phyloP scores from a whole-genome alignment of 2,113 vertebrate genomes.

The Sebastes schlegelii region DNA sequence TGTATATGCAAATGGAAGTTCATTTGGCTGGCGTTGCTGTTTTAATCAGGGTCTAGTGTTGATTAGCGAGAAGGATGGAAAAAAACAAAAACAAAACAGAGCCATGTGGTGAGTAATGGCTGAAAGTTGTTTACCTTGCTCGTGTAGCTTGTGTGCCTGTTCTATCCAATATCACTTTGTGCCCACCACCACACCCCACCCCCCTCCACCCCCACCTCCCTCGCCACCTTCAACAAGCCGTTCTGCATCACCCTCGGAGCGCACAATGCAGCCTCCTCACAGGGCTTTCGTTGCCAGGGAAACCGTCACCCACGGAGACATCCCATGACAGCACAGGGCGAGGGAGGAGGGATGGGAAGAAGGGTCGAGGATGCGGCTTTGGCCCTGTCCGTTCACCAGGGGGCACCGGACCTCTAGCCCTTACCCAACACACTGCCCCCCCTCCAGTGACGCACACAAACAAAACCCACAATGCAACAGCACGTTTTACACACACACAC shows the following conservation, averaged over 20 bases:
- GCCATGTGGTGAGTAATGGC: conserved; percentile 60
- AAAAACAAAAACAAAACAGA: conserved; percentile 39
- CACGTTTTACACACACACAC: background rate
- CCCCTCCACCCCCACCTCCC: conserved; percentile 10
- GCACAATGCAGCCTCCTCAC: conserved; percentile 71
- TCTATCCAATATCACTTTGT: conserved; percentile 64
- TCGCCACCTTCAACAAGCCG: conserved; percentile 54
- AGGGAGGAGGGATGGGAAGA: conserved; percentile 56
- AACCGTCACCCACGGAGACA: conserved; percentile 81
- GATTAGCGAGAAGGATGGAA: conserved; percentile 70
- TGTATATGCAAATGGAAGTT: conserved; percentile 82
- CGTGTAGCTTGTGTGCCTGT: conserved; percentile 48
- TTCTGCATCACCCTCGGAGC: conserved; percentile 63
- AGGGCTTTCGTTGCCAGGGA: conserved; percentile 77
- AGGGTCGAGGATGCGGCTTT: conserved; percentile 46
- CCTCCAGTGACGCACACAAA: conserved; percentile 39
- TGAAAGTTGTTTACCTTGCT: conserved; percentile 74
- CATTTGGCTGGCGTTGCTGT: conserved; percentile 74
- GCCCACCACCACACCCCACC: background rate
- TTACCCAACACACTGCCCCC: conserved; percentile 27
- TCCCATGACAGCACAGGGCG: conserved; percentile 76
- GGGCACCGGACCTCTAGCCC: conserved; percentile 66
- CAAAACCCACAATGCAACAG: conserved; percentile 9
- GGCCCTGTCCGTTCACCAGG: conserved; percentile 64
- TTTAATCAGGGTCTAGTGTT: conserved; percentile 78